phyloP scores from a whole-genome alignment of 2,113 vertebrate species.

The Ictalurus punctatus region DNA sequence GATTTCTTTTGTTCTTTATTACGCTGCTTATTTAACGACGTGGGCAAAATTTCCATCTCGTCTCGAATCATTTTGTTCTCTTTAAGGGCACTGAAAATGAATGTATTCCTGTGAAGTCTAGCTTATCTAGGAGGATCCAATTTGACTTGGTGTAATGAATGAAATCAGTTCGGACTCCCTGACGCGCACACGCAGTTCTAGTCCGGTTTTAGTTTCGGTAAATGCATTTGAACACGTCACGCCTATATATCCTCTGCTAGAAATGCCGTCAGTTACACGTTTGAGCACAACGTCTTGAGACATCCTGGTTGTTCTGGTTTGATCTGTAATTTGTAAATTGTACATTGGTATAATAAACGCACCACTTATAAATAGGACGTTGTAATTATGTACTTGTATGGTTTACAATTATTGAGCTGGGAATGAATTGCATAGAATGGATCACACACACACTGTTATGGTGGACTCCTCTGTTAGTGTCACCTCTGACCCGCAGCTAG shows the following conservation, averaged over 20 bases:
- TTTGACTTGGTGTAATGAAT: not conserved
- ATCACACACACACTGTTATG: not conserved
- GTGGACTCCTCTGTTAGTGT: not conserved
- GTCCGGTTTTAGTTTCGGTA: not conserved
- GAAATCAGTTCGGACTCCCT: not conserved
- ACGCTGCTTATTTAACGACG: not conserved
- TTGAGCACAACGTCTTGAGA: conserved; percentile 10
- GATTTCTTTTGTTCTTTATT: conserved; percentile 26
- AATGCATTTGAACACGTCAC: not conserved
- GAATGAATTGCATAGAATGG: not conserved
- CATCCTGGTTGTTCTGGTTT: conserved; percentile 13
- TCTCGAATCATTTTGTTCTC: not conserved
- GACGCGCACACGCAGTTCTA: not conserved
- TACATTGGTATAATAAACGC: conserved; percentile 41
- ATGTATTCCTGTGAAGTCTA: not conserved
- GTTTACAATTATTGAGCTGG: conserved; percentile 36
- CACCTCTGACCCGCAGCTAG: not conserved
- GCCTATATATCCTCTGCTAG: not conserved
- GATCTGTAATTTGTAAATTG: conserved; percentile 47
- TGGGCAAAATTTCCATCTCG: conserved; percentile 4
- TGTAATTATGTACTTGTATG: conserved; percentile 52
- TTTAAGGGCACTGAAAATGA: conserved; percentile 6
- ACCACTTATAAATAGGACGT: conserved; percentile 27
- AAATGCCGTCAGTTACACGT: not conserved
- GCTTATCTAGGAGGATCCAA: not conserved